Conservation (phyloP, 2,888 invertebrate species). For the Plutella xylostella region DNA sequence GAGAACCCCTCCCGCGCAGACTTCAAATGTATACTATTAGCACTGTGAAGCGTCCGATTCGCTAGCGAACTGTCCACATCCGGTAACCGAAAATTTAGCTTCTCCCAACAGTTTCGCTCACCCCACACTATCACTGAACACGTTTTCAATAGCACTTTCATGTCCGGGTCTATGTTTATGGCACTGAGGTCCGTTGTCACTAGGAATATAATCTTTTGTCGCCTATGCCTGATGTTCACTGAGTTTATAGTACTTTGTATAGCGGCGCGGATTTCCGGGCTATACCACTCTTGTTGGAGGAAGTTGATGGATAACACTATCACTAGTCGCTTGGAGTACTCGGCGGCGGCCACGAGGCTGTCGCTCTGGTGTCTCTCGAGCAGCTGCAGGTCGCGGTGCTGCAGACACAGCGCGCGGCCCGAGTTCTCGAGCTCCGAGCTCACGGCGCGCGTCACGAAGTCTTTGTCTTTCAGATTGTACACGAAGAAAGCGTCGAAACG, state of each 20-base stretch:
- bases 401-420: conserved; percentile 73
- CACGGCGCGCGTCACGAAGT: conserved; percentile 75
- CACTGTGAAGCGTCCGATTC: conserved; percentile 67
- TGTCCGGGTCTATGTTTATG: conserved; percentile 78
- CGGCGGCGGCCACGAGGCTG: conserved; percentile 65
- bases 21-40: conserved; percentile 54
- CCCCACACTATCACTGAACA: conserved; percentile 83
- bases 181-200: conserved; percentile 70
- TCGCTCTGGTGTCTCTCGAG: conserved; percentile 69
- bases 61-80: conserved; percentile 75
- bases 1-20: conserved; percentile 58
- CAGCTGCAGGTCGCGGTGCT: conserved; percentile 73
- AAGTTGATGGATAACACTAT: conserved; percentile 85
- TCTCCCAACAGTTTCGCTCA: conserved; percentile 90
- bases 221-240: conserved; percentile 74
- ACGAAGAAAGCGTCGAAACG: conserved; percentile 90
- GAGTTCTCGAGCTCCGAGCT: conserved; percentile 80
- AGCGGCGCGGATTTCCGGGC: conserved; percentile 84
- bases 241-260: conserved; percentile 78
- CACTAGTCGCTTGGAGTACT: conserved; percentile 78
- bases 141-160: conserved; percentile 79
- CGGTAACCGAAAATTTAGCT: conserved; percentile 85
- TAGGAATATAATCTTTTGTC: conserved; percentile 69
- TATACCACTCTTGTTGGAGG: conserved; percentile 85
- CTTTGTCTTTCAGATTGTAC: conserved; percentile 85